Evolutionary conservation across 2,113 vertebrate genomes (phyloP), one percentile per base, ranked within the genome.

Genomic region (Heterotilapia buettikoferi): DNA sequence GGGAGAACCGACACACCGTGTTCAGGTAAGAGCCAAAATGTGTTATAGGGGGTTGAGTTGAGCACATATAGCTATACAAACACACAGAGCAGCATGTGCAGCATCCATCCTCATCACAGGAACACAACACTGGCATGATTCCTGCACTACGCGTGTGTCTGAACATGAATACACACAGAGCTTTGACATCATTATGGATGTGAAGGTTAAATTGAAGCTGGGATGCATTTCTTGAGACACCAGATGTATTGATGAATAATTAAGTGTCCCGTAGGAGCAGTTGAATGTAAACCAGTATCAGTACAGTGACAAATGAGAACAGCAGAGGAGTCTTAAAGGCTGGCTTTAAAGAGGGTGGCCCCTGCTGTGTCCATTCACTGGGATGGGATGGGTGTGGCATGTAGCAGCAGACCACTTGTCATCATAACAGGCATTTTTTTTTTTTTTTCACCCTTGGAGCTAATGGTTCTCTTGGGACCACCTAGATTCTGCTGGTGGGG

Each of bases 351-450:
- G 84, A 40, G 45, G 61, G 61, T 29, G 16, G 29, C 18, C 73
- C 61, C 83, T 73, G 86, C 84, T 84, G 84, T 71, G 84, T 90
- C 79, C 33, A 14, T 29, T 21, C 66, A n/a, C 29, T 4, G 33
- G 71, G 84, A 66, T 21, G 76, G 80, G 89, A 90, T 88, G 92
- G 93, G 93, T 91, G 94, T 94, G 94, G 93, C 88, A 80, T 4
- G 82, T 13, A 85, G 85, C 93, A 88, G 79, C 91, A 57, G 40
- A 83, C 52, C 36, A 36, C 80, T 85, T 79, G 52, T 88, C 85
- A 47, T 85, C 52, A 59, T 79, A 36, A 36, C 53, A 80, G 50
- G 10, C 18, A 40, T 84, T 52, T 52, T 33, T n/a, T n/a, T n/a
- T n/a, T n/a, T n/a, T n/a, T 52, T 78, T 52, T 38, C 8, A 66